Evolutionary conservation across 2,797 vertebrate genomes (phyloP), one percentile per base, ranked within the genome.

Genomic region (Protosalanx chinensis): DNA sequence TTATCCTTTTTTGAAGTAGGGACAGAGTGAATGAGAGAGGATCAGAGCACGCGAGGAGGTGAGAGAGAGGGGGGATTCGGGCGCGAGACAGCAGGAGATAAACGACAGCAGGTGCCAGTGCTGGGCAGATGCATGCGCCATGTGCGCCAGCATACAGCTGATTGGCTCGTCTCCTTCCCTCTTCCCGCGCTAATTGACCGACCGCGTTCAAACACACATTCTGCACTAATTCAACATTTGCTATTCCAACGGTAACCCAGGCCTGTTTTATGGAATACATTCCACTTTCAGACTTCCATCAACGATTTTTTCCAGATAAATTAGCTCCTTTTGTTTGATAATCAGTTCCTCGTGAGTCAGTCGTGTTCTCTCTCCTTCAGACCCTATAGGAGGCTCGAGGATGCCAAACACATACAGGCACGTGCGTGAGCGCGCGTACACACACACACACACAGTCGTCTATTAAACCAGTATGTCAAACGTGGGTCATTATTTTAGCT

Each of bases 161-260:
- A 86, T 90, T 88, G 79, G 80, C 84, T 84, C 80, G 88, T 79
- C 81, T 75, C 82, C 86, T 80, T 86, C 83, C 82, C 82, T 77
- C 86, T 74, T 88, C 89, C 84, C 84, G 88, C 84, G 88, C 94
- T 98, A 98, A 98, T 98, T 97, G 95, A 92, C 93, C 83, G 84
- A 83, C 88, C 91, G 92, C 91, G 95, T 97, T 95, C 95, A 93
- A 93, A 88, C 94, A 91, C 97, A 97, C 96, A 96, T 92, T 93
- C 94, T 88, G 23, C 93, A 91, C 96, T 98, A 98, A 98, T 98
- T 98, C 96, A 92, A 93, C 93, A 95, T 96, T 98, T 96, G 93
- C 94, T 93, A 98, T 98, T 97, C 96, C 87, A 91, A 86, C 90
- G 92, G 93, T 92, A 94, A 91, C 90, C 92, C 87, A 91, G 86